Evolutionary conservation across 2,888 invertebrate genomes (phyloP).

Genomic region (Mellilla xanthometata): DNA sequence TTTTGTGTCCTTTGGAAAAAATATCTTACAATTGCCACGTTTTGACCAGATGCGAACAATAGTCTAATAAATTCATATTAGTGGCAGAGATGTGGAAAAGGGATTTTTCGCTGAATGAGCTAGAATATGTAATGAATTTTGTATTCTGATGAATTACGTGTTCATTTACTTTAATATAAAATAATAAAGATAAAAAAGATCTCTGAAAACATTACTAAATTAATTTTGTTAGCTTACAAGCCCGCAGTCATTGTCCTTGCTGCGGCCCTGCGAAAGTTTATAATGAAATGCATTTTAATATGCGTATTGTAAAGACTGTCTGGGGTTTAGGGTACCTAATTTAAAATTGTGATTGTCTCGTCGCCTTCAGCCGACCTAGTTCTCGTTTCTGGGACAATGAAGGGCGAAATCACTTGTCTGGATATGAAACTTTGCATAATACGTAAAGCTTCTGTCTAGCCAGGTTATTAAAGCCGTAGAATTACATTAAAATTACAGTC

Average conservation of each 20-base stretch:
- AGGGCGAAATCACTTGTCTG: constrained; percentile 74
- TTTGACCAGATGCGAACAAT: too few relatives aligned
- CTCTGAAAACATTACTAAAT: too few relatives aligned
- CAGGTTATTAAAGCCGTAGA: constrained; percentile 40
- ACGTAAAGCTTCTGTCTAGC: constrained; percentile 63
- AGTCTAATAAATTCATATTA: too few relatives aligned
- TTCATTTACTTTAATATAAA: too few relatives aligned
- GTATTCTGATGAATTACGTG: too few relatives aligned
- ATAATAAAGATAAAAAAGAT: too few relatives aligned
- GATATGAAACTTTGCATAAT: constrained; percentile 68
- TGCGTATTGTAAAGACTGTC: constrained; percentile 46
- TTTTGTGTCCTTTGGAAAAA: too few relatives aligned
- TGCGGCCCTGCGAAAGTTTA: constrained; percentile 13
- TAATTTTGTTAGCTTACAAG: too few relatives aligned
- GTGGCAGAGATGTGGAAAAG: too few relatives aligned
- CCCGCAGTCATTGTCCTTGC: not conserved
- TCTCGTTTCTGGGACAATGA: constrained; percentile 65
- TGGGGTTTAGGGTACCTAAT: constrained; percentile 61
- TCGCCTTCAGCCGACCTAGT: constrained; percentile 71
- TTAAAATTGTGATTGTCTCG: constrained; percentile 80
- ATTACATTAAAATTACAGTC: constrained; percentile 30
- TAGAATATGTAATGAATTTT: too few relatives aligned
- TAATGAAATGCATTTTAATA: constrained; percentile 51
- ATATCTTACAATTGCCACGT: too few relatives aligned
- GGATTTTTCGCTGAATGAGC: too few relatives aligned